A percentile compares a stretch with the other conserved stretches of the same genome.
These are phyloP conservation scores for Hydractinia echinata DNA, from an alignment of 30 jellyfish, hydroid and myxozoan genomes.

Conservation along the genomic window DNA sequence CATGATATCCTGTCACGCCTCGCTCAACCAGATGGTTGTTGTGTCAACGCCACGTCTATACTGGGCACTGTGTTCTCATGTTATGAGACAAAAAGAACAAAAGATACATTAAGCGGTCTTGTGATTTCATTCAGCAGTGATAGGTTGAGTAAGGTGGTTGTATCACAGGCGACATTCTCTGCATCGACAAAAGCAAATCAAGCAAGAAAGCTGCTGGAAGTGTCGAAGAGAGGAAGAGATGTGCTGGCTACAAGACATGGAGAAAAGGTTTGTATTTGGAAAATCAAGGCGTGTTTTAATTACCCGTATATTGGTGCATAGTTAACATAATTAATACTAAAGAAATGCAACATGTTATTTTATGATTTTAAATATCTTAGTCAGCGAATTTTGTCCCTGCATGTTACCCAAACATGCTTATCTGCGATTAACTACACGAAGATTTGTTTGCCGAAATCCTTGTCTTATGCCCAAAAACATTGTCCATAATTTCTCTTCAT, in stretches of 20 bases:
- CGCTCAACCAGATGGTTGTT: constrained; percentile 75
- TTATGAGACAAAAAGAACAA: constrained; percentile 33
- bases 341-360: too few species aligned
- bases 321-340: too few species aligned
- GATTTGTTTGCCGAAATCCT: too few species aligned
- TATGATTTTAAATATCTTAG: too few species aligned
- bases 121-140: constrained; percentile 43
- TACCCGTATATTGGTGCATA: too few species aligned
- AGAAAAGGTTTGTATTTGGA: constrained; percentile 41
- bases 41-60: constrained; percentile 54
- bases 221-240: constrained; percentile 66
- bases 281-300: too few species aligned
- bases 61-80: constrained; percentile 62
- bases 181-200: constrained; percentile 50
- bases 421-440: too few species aligned
- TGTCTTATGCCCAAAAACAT: too few species aligned
- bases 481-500: too few species aligned
- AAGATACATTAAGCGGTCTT: background rate
- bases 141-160: constrained; percentile 32
- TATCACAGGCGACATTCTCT: constrained; percentile 61
- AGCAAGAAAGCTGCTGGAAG: constrained; percentile 45
- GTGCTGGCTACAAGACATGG: constrained; percentile 75
- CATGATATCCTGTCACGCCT: constrained; percentile 51
- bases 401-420: too few species aligned
- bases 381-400: too few species aligned